Evolutionary conservation across 2,888 invertebrate genomes (phyloP), one percentile per base, ranked within the genome.

Genomic region (Drosophila neotestacea): DNA sequence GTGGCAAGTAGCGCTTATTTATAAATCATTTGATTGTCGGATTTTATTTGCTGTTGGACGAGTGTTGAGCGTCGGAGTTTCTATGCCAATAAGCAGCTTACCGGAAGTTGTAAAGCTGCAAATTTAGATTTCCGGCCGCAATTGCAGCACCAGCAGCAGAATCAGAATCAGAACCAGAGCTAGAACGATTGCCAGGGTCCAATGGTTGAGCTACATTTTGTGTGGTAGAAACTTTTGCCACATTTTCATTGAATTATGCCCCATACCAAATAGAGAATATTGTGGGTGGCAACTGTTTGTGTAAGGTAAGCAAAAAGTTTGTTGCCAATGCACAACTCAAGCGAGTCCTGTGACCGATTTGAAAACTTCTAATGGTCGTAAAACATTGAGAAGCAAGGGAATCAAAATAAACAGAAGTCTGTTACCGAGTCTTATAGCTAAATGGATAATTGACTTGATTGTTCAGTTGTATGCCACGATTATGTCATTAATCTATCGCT

Each of bases 101-200:
- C 85, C 85, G 85, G 88, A 85, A 85, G 81, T 88, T 85, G 88
- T 85, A 85, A 88, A 86, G 85, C 85, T 88, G 85, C 81, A 85
- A 85, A 85, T 85, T 85, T 86, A 79, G 85, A 88, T 86, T 88
- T 88, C 88, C 85, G 89, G 88, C 87, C 85, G 81, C 85, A 85
- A 81, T 70, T 74, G 82, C 79, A 85, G 66, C 67, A 70, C 7
- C 62, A 74, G 16, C 54, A 30, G 56, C 32, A 32, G 22, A 22
- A 22, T 9, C 32, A 32, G 61, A 6, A 36, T 16, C 52, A 22
- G 38, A n/a, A 39, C 38, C 13, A 52, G 11, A 38, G 38, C 9
- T 34, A 46, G 38, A 59, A 69, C 47, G 22, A 39, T 67, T 32
- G 41, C 44, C 2, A 27, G n/a, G 42, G 27, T 44, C 70, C 52